Percentiles rank a stretch among this genome's conserved stretches.
Evolutionary conservation across 53 echinoderm and acorn worm genomes (phyloP).

Genomic region (Paelopatides confundens): DNA sequence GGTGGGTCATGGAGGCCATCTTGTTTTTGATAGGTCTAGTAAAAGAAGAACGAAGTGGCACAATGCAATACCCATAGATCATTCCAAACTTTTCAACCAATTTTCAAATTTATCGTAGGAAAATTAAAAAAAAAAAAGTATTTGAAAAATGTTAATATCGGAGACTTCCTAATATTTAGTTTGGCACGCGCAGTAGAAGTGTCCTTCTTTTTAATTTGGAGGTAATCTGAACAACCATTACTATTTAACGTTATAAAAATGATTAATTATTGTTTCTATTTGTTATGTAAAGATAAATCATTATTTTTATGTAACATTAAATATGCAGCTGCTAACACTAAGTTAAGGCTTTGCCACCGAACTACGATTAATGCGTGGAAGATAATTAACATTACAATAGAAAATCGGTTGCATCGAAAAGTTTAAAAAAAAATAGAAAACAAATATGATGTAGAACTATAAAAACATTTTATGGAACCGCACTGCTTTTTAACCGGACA

Average conservation of each 20-base stretch:
- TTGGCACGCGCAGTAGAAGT: not conserved
- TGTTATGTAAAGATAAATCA: constrained; percentile 39
- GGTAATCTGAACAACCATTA: too few species aligned
- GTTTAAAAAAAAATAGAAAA: not conserved
- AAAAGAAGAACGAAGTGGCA: not conserved
- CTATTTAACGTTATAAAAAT: not conserved
- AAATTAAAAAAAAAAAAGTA: not conserved
- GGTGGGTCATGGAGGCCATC: not conserved
- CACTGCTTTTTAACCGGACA: too few species aligned
- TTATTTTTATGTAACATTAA: constrained; percentile 51
- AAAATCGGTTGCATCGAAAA: not conserved
- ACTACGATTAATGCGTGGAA: constrained; percentile 25
- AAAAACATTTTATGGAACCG: not conserved
- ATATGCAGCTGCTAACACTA: constrained; percentile 34
- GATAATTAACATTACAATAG: not conserved
- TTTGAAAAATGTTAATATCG: not conserved
- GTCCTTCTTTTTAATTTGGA: not conserved
- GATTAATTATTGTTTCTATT: constrained; percentile 5
- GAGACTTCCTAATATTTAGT: constrained; percentile 2
- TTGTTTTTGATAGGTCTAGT: not conserved
- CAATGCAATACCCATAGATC: constrained; percentile 33
- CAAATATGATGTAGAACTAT: not conserved
- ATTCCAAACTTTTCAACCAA: constrained; percentile 31
- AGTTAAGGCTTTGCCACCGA: constrained; percentile 33
- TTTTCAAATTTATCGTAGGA: not conserved